phyloP scores from a whole-genome alignment of 2,113 vertebrate genomes.

The Himantopus leucocephalus region DNA sequence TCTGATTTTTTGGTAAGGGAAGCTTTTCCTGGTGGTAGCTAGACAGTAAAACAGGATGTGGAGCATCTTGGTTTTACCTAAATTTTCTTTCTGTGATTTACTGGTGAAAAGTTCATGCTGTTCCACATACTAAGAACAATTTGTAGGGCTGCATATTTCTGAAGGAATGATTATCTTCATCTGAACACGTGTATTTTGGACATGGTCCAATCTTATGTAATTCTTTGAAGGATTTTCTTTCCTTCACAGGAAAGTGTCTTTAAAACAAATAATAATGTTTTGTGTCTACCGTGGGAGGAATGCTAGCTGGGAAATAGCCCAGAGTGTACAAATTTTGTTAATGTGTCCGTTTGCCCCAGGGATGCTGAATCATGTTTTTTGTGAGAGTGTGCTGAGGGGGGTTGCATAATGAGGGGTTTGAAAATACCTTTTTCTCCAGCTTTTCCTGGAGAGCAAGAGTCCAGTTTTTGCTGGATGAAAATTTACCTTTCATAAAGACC shows the following conservation, averaged over 20 bases:
- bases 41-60: neutral
- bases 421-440: neutral
- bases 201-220: neutral
- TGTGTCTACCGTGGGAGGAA: neutral
- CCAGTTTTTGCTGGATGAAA: neutral
- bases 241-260: neutral
- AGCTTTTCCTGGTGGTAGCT: neutral
- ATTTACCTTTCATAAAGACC: neutral
- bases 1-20: neutral
- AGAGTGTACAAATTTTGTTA: neutral
- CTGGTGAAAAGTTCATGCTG: neutral
- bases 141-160: neutral
- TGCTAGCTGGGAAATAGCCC: neutral
- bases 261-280: neutral
- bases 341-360: neutral
- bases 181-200: neutral
- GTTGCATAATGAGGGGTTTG: neutral
- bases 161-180: neutral
- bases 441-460: neutral
- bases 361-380: neutral
- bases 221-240: neutral
- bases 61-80: neutral
- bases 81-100: neutral
- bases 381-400: neutral
- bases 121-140: neutral